Evolutionary conservation across 2,113 vertebrate genomes (phyloP).

Genomic region (Salvelinus namaycush): DNA sequence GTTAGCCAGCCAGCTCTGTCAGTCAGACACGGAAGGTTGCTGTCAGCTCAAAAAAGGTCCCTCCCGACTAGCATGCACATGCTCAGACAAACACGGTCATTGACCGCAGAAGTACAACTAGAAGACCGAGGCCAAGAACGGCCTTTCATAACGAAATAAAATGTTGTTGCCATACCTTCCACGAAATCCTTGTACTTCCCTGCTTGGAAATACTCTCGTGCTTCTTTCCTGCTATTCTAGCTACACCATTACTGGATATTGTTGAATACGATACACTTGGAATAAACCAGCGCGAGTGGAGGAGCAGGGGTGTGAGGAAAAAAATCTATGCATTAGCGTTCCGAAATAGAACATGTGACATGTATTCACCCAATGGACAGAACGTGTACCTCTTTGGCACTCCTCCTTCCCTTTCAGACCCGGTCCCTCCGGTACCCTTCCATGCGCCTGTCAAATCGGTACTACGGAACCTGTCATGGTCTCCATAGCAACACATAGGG

Average conservation of each 20-base stretch:
- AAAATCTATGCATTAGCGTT: constrained; percentile 67
- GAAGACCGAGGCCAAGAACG: not conserved
- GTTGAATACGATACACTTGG: constrained; percentile 45
- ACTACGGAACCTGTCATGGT: constrained; percentile 56
- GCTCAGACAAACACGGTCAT: not conserved
- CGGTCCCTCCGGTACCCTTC: constrained; percentile 29
- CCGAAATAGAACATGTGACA: constrained; percentile 67
- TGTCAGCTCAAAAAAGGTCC: not conserved
- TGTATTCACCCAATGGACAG: constrained; percentile 51
- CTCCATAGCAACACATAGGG: constrained; percentile 69
- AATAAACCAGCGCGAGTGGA: constrained; percentile 43
- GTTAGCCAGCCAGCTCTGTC: constrained; percentile 25
- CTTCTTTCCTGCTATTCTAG: constrained; percentile 50
- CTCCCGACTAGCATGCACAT: not conserved
- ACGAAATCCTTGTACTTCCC: constrained; percentile 31
- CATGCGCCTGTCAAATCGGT: constrained; percentile 66
- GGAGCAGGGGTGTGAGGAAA: constrained; percentile 36
- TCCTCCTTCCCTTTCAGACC: constrained; percentile 30
- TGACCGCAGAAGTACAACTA: constrained; percentile 28
- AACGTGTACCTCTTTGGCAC: not conserved
- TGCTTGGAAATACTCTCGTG: constrained; percentile 42
- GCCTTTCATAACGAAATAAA: constrained; percentile 6
- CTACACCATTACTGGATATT: constrained; percentile 67
- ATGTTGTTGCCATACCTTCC: constrained; percentile 58
- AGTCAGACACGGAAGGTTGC: not conserved